phyloP scores from a whole-genome alignment of 1,140 invertebrate species.

The Hycleus cichorii region DNA sequence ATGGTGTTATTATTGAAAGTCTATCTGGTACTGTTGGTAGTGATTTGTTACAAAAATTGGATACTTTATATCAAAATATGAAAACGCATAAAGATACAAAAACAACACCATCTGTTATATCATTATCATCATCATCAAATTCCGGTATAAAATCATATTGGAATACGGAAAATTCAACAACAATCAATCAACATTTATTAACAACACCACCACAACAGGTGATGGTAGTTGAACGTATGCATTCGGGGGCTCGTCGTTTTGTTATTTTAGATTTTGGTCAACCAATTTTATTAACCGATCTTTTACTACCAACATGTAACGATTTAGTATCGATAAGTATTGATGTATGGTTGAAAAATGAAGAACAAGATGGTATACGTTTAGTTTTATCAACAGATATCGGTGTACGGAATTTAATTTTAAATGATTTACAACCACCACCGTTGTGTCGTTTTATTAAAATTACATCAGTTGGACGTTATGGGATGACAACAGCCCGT shows the following conservation, averaged over 20 bases:
- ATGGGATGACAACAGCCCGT: conserved; percentile 81
- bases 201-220: conserved; percentile 41
- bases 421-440: conserved; percentile 82
- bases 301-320: conserved; percentile 78
- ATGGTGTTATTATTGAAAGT: too few species aligned
- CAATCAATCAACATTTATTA: conserved; percentile 29
- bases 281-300: conserved; percentile 75
- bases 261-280: conserved; percentile 87
- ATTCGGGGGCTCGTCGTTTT: conserved; percentile 78
- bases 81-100: conserved; percentile 6
- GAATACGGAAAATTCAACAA: conserved; percentile 29
- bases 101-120: not conserved
- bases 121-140: not conserved
- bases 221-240: conserved; percentile 88
- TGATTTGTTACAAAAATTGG: conserved; percentile 4
- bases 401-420: conserved; percentile 68
- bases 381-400: conserved; percentile 84
- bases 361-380: conserved; percentile 74
- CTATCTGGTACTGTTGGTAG: not conserved
- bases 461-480: conserved; percentile 81
- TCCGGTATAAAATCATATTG: conserved; percentile 8
- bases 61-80: conserved; percentile 8
- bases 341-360: conserved; percentile 79
- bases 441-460: conserved; percentile 83
- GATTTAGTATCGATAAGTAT: conserved; percentile 82